These are phyloP conservation scores for Crenichthys baileyi DNA, from an alignment of 2,797 vertebrate genomes.

Conservation along the genomic window DNA sequence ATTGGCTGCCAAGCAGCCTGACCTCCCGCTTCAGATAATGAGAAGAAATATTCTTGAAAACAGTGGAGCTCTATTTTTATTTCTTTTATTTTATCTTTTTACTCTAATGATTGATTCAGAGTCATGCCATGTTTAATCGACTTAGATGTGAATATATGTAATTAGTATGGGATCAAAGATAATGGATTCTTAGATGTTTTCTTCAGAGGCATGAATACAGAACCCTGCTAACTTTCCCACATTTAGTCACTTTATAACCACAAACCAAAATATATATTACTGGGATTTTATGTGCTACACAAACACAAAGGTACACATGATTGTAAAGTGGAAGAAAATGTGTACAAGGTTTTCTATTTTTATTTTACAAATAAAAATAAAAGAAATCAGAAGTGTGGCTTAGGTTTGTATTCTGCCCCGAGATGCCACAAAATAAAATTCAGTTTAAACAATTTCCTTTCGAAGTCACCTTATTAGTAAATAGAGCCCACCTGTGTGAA, in stretches of 20 bases:
- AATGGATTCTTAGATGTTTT: neutral
- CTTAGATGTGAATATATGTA: slow-evolving; percentile 31
- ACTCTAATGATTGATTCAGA: slow-evolving; percentile 41
- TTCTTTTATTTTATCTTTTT: slow-evolving; percentile 28
- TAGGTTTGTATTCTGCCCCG: no score
- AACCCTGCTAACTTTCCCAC: neutral
- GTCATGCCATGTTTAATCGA: slow-evolving; percentile 34
- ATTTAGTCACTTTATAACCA: neutral
- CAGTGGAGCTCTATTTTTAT: slow-evolving; percentile 25
- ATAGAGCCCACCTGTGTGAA: no score
- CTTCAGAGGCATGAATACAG: no score
- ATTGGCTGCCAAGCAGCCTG: slow-evolving; percentile 52
- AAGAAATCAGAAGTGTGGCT: no score
- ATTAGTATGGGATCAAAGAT: slow-evolving; percentile 9
- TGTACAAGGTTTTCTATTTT: no score
- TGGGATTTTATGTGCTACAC: neutral
- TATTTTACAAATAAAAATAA: no score
- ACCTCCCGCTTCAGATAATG: slow-evolving; percentile 57
- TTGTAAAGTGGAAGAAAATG: neutral
- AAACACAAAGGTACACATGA: neutral
- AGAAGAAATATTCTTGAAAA: slow-evolving; percentile 37
- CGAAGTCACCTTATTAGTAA: no score
- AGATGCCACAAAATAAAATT: no score
- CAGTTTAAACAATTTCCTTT: no score
- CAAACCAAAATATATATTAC: neutral